These are phyloP conservation scores for Protophormia terraenovae DNA, from an alignment of 2,888 invertebrate genomes.

Conservation along the genomic window DNA sequence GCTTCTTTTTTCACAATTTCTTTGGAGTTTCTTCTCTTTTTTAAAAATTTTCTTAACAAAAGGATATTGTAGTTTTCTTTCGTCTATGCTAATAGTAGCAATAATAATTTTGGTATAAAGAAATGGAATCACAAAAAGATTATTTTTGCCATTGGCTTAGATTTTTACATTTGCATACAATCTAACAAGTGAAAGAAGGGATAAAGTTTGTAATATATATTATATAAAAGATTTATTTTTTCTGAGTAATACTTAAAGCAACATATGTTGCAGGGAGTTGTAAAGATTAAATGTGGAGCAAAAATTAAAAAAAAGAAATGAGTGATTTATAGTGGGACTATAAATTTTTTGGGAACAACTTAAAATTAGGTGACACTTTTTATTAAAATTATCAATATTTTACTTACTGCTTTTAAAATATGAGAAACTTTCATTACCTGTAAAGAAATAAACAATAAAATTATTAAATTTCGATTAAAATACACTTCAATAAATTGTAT, in stretches of 20 bases:
- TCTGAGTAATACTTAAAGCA: conserved; percentile 24
- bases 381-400: background rate
- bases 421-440: conserved; percentile 20
- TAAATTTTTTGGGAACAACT: too few relatives aligned
- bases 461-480: too few relatives aligned
- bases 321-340: conserved; percentile 33
- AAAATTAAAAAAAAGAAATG: background rate
- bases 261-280: conserved; percentile 41
- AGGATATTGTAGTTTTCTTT: conserved; percentile 27
- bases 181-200: background rate
- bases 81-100: conserved; percentile 44
- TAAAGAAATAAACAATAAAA: background rate
- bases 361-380: too few relatives aligned
- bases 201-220: conserved; percentile 17
- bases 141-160: conserved; percentile 60
- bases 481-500: too few relatives aligned
- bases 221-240: conserved; percentile 15
- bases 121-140: conserved; percentile 48
- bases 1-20: background rate
- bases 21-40: background rate
- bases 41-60: conserved; percentile 6
- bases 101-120: conserved; percentile 38
- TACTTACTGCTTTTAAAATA: conserved; percentile 9
- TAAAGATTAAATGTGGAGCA: conserved; percentile 40
- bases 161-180: conserved; percentile 42